These are phyloP conservation scores for Poeciliopsis retropinna DNA, from an alignment of 2,113 vertebrate species.

Conservation along the genomic window DNA sequence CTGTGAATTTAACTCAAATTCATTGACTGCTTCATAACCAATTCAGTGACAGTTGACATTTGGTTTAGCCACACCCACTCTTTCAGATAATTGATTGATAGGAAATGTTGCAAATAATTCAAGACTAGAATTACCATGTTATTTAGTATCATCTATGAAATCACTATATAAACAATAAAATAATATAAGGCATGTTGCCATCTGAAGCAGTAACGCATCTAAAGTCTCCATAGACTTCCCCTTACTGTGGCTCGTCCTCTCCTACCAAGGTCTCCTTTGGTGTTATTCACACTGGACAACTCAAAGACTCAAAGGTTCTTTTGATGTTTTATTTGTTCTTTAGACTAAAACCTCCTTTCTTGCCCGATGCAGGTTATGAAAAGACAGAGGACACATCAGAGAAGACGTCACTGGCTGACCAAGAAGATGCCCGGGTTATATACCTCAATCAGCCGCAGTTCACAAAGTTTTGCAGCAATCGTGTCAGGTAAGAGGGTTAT, in stretches of 20 bases:
- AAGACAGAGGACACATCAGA: conserved; percentile 94
- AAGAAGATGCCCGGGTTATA: conserved; percentile 92
- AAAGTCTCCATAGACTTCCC: no score
- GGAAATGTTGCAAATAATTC: no score
- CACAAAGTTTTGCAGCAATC: conserved; percentile 95
- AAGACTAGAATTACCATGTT: not conserved
- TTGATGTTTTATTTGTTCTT: conserved; percentile 20
- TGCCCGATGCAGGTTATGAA: conserved; percentile 88
- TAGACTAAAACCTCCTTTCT: conserved; percentile 30
- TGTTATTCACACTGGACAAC: not conserved
- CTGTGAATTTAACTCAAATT: not conserved
- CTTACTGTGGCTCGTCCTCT: conserved; percentile 11
- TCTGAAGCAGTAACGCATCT: no score
- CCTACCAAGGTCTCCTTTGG: conserved; percentile 10
- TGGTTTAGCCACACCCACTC: not conserved
- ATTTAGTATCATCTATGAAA: not conserved
- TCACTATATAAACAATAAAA: not conserved
- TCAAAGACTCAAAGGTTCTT: conserved; percentile 36
- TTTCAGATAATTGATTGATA: no score
- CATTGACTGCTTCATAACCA: not conserved
- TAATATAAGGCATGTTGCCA: not conserved
- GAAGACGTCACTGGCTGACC: conserved; percentile 95
- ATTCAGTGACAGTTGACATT: not conserved
- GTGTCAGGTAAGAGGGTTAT: conserved; percentile 87
- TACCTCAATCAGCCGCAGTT: conserved; percentile 95